Percentiles rank a stretch among this genome's conserved stretches.
These are phyloP conservation scores for Semicossyphus pulcher DNA, from an alignment of 2,113 vertebrate species.

Conservation along the genomic window DNA sequence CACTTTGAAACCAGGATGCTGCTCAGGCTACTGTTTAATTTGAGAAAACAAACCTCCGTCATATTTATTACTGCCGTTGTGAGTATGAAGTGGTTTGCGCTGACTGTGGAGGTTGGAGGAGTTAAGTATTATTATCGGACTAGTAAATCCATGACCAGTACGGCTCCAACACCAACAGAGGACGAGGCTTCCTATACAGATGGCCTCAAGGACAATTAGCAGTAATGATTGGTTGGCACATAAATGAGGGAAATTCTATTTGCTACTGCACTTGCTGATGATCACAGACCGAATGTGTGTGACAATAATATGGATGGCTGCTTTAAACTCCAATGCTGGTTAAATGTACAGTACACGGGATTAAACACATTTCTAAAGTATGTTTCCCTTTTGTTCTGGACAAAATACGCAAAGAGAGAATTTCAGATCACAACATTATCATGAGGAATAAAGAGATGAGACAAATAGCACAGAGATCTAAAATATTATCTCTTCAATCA, in stretches of 20 bases:
- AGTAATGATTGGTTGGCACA: constrained; percentile 81
- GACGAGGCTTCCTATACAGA: constrained; percentile 79
- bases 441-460: constrained; percentile 61
- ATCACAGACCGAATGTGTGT: constrained; percentile 75
- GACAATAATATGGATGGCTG: constrained; percentile 68
- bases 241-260: constrained; percentile 82
- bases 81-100: constrained; percentile 40
- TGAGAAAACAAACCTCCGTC: constrained; percentile 41
- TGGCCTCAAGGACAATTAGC: constrained; percentile 83
- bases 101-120: constrained; percentile 64
- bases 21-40: constrained; percentile 64
- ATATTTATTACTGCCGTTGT: constrained; percentile 56
- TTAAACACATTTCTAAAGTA: background rate
- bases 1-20: constrained; percentile 56
- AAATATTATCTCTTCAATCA: constrained; percentile 80
- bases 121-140: constrained; percentile 75
- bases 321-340: constrained; percentile 53
- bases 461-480: constrained; percentile 64
- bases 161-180: constrained; percentile 69
- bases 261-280: constrained; percentile 75
- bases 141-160: constrained; percentile 76
- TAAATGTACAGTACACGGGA: constrained; percentile 7
- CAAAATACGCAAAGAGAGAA: constrained; percentile 31
- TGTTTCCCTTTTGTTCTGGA: constrained; percentile 3
- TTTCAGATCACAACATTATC: constrained; percentile 27